A percentile compares a stretch with the other conserved stretches of the same genome.
These are phyloP conservation scores for Aepyceros melampus DNA, from an alignment of 2,113 vertebrate genomes.

Conservation along the genomic window DNA sequence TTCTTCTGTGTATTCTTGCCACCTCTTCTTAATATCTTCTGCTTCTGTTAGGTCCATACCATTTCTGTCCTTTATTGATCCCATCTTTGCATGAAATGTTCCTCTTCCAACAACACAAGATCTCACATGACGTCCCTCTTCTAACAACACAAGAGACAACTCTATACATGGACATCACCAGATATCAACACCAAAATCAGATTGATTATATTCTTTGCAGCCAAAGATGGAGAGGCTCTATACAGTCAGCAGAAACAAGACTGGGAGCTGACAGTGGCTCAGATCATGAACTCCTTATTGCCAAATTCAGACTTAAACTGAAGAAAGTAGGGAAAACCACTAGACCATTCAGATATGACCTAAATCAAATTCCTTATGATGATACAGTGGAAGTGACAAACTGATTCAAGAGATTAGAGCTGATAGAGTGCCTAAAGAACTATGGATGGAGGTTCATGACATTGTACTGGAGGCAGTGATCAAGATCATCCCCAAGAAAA, in stretches of 20 bases:
- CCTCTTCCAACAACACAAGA: no score
- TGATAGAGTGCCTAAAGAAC: no score
- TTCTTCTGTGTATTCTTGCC: background rate
- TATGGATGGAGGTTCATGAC: background rate
- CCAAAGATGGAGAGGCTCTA: background rate
- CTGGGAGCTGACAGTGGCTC: no score
- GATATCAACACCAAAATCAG: background rate
- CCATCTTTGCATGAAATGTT: background rate
- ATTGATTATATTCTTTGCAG: background rate
- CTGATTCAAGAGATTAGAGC: no score
- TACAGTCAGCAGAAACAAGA: background rate
- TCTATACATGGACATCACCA: background rate
- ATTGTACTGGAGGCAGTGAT: background rate
- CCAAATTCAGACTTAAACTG: no score
- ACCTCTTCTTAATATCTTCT: background rate
- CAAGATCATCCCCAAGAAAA: background rate
- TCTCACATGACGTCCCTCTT: no score
- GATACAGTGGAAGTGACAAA: no score
- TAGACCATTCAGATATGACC: no score
- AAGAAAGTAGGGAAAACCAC: no score
- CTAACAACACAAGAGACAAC: no score
- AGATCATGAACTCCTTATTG: no score
- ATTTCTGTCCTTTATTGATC: background rate
- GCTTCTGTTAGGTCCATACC: background rate
- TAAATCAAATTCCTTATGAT: no score